These are phyloP conservation scores for Chaenodraco wilsoni DNA, from an alignment of 2,797 vertebrate species.

Conservation along the genomic window DNA sequence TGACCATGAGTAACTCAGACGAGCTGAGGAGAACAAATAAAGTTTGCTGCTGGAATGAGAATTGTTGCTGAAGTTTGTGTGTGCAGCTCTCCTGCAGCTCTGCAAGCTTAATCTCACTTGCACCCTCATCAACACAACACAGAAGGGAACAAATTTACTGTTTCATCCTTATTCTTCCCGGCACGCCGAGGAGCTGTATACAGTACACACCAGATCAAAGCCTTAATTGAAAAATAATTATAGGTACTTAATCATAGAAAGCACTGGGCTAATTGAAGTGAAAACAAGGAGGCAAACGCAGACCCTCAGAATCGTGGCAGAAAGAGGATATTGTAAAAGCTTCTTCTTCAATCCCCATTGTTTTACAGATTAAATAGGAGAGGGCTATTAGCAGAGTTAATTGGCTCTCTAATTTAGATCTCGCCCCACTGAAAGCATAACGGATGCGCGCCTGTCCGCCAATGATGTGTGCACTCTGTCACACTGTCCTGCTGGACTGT, in stretches of 20 bases:
- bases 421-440: constrained; percentile 97
- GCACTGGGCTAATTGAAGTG: constrained; percentile 99
- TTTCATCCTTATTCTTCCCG: constrained; percentile 84
- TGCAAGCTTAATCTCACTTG: constrained; percentile 76
- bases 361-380: constrained; percentile 99
- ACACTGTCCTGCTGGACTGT: constrained; percentile 90
- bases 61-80: constrained; percentile 57
- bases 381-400: constrained; percentile 99
- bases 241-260: constrained; percentile 99
- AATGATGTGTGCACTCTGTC: constrained; percentile 96
- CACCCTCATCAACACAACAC: constrained; percentile 81
- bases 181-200: constrained; percentile 82
- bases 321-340: constrained; percentile 98
- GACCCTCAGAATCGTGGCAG: constrained; percentile 93
- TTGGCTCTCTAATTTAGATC: constrained; percentile 99
- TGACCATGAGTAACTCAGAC: background rate
- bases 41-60: constrained; percentile 24
- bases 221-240: constrained; percentile 99
- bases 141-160: constrained; percentile 85
- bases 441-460: constrained; percentile 92
- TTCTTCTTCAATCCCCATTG: constrained; percentile 98
- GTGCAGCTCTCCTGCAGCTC: constrained; percentile 59
- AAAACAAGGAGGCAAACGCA: constrained; percentile 93
- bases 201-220: constrained; percentile 95
- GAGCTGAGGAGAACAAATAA: background rate